Evolutionary conservation across 2,888 invertebrate species (phyloP).

Genomic region (Ernsta delagoae): DNA sequence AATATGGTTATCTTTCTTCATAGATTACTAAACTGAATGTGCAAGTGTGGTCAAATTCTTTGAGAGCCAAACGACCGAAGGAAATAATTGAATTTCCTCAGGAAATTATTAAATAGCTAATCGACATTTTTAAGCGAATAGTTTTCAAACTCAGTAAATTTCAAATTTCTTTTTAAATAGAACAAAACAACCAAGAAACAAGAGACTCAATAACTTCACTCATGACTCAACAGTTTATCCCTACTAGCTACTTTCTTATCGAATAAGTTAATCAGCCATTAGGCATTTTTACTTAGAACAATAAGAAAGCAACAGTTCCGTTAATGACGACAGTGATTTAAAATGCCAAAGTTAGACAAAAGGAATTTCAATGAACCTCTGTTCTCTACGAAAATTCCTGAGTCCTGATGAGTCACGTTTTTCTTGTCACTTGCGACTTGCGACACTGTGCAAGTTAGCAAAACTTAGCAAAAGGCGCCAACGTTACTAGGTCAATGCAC

Average conservation of each 20-base stretch:
- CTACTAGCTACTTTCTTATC: background rate
- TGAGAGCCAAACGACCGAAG: no score
- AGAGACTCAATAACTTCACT: background rate
- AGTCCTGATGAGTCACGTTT: slow-evolving; percentile 8
- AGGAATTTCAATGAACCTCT: slow-evolving; percentile 10
- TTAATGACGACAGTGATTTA: slow-evolving; percentile 10
- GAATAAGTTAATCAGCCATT: background rate
- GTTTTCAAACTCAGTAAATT: no score
- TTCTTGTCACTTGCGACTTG: slow-evolving; percentile 30
- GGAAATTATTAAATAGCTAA: no score
- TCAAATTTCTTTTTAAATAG: background rate
- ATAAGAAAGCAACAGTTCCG: slow-evolving; percentile 2
- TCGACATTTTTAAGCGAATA: no score
- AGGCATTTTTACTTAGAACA: background rate
- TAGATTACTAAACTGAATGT: no score
- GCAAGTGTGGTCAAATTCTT: no score
- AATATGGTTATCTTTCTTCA: no score
- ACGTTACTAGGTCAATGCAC: slow-evolving; percentile 32
- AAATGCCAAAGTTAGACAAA: slow-evolving; percentile 17
- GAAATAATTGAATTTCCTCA: no score
- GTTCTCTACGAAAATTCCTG: slow-evolving; percentile 8
- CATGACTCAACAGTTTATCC: background rate
- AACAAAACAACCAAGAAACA: background rate
- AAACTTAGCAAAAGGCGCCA: slow-evolving; percentile 27
- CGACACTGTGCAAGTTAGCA: slow-evolving; percentile 17